Conservation (phyloP, 1,140 invertebrate genomes). For the Panonychus citri region DNA sequence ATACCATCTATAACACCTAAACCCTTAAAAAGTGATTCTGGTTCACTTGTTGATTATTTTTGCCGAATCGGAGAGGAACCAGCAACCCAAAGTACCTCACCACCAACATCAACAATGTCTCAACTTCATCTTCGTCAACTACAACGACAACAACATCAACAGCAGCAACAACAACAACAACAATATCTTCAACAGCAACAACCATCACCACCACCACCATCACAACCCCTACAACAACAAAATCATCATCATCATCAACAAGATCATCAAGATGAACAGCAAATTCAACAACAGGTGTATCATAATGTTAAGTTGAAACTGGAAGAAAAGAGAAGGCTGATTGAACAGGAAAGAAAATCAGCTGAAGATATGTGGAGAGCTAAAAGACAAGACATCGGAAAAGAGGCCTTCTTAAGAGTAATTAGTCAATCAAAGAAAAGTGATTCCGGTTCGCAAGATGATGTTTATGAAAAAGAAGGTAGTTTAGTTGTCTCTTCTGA, state of each 20-base stretch:
- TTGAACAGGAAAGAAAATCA: background rate
- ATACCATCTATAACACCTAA: too few species aligned
- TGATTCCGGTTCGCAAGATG: background rate
- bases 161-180: too few species aligned
- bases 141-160: too few species aligned
- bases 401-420: background rate
- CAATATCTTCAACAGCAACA: too few species aligned
- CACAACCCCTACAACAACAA: background rate
- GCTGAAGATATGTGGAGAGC: background rate
- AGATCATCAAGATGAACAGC: background rate
- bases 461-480: background rate
- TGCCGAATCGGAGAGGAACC: background rate
- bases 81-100: background rate
- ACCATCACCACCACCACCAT: background rate
- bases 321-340: background rate
- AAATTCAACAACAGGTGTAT: background rate
- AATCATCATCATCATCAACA: background rate
- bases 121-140: too few species aligned
- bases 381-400: background rate
- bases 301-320: background rate
- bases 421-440: background rate
- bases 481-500: background rate
- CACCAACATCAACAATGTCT: too few species aligned
- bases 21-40: background rate
- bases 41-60: background rate